A percentile compares a stretch with the other conserved stretches of the same genome.
These are phyloP conservation scores for Chaetogeoica ovagalla DNA, from an alignment of 2,888 invertebrate genomes.

Conservation along the genomic window DNA sequence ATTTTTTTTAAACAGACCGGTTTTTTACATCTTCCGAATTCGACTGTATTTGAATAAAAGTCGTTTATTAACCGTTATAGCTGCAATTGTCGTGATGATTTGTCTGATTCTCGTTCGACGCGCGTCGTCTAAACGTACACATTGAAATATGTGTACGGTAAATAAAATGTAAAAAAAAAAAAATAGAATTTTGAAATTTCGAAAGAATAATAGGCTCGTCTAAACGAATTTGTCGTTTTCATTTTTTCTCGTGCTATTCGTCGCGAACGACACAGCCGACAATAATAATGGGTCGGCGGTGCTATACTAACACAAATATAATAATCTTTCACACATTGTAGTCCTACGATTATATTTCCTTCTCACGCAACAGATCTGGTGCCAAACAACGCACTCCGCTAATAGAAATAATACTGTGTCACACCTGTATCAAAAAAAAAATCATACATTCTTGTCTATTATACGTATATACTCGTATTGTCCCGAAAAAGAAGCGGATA, in stretches of 20 bases:
- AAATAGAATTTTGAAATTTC: background rate
- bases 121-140: background rate
- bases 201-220: too few species aligned
- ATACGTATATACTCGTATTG: background rate
- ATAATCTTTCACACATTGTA: background rate
- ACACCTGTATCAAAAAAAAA: background rate
- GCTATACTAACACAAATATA: background rate
- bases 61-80: background rate
- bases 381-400: background rate
- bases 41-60: too few species aligned
- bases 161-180: background rate
- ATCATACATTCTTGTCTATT: background rate
- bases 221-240: background rate
- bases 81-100: background rate
- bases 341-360: background rate
- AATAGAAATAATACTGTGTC: too few species aligned
- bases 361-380: background rate
- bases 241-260: too few species aligned
- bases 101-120: background rate
- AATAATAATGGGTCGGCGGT: background rate
- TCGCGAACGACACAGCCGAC: background rate
- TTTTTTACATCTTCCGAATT: background rate
- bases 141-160: background rate
- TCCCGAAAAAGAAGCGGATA: too few species aligned
- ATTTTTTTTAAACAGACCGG: background rate